Evolutionary conservation across 2,113 vertebrate species (phyloP).

Genomic region (Xyliphius kryptos): DNA sequence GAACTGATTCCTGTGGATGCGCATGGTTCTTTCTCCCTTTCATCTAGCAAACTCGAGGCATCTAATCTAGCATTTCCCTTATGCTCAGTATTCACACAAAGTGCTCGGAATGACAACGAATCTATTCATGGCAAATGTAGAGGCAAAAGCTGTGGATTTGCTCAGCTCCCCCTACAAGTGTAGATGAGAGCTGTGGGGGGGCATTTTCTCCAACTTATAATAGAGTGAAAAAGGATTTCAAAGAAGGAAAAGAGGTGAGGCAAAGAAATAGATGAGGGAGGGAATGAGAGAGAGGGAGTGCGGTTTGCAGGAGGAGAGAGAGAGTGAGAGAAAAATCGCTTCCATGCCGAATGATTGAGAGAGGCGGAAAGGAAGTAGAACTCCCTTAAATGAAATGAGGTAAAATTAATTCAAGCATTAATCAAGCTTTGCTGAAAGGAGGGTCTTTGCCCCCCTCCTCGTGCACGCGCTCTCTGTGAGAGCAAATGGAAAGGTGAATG

Average conservation of each 20-base stretch:
- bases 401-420: constrained; percentile 79
- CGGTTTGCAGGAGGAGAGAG: constrained; percentile 24
- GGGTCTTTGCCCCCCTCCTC: constrained; percentile 42
- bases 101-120: constrained; percentile 67
- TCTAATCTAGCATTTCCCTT: constrained; percentile 57
- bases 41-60: constrained; percentile 51
- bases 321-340: constrained; percentile 28
- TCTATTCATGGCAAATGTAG: constrained; percentile 69
- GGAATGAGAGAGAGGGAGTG: constrained; percentile 44
- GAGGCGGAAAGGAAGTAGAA: constrained; percentile 74
- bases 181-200: constrained; percentile 39
- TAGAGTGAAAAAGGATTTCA: constrained; percentile 36
- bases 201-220: constrained; percentile 41
- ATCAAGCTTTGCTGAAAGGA: constrained; percentile 72
- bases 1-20: constrained; percentile 39
- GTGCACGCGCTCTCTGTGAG: constrained; percentile 48
- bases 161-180: constrained; percentile 52
- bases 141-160: constrained; percentile 65
- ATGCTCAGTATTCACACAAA: constrained; percentile 68
- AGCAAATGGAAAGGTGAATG: constrained; percentile 68
- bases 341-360: constrained; percentile 72
- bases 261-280: constrained; percentile 35
- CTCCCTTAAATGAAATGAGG: constrained; percentile 78
- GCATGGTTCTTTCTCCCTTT: constrained; percentile 46
- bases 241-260: constrained; percentile 30